Evolutionary conservation across 2,888 invertebrate genomes (phyloP).

Genomic region (Tholera decimalis): DNA sequence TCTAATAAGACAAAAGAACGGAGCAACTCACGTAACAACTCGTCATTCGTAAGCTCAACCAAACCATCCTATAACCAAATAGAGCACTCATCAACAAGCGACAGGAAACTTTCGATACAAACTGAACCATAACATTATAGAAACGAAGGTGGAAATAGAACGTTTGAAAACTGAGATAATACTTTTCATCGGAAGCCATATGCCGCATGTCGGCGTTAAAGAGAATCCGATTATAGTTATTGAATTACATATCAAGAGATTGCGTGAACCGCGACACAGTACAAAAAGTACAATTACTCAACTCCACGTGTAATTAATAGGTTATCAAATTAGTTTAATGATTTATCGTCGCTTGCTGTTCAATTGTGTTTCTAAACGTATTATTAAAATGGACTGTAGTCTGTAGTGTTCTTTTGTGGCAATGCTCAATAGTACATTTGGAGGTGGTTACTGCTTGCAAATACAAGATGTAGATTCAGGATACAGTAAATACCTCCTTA

Average conservation of each 20-base stretch:
- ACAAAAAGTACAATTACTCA: slow-evolving; percentile 65
- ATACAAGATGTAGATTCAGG: neutral
- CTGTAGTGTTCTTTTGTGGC: slow-evolving; percentile 23
- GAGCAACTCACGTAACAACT: slow-evolving; percentile 67
- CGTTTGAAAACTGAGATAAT: slow-evolving; percentile 21
- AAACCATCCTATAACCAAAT: slow-evolving; percentile 70
- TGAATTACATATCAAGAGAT: slow-evolving; percentile 79
- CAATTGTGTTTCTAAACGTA: slow-evolving; percentile 54
- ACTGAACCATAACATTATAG: neutral
- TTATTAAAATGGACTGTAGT: slow-evolving; percentile 32
- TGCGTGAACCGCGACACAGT: slow-evolving; percentile 61
- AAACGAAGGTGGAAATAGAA: slow-evolving; percentile 9
- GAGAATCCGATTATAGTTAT: slow-evolving; percentile 82
- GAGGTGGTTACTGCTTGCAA: neutral
- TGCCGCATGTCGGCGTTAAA: slow-evolving; percentile 73
- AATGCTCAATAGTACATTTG: slow-evolving; percentile 24
- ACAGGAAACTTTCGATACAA: slow-evolving; percentile 9
- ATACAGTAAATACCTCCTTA: neutral
- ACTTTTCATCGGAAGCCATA: slow-evolving; percentile 30
- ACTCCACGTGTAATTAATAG: slow-evolving; percentile 65
- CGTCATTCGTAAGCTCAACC: slow-evolving; percentile 72
- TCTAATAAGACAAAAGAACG: slow-evolving; percentile 47
- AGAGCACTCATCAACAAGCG: slow-evolving; percentile 48
- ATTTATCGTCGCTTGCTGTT: slow-evolving; percentile 57
- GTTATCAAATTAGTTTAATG: slow-evolving; percentile 63